Evolutionary conservation across 2,113 vertebrate genomes (phyloP).

Genomic region (Damaliscus lunatus): DNA sequence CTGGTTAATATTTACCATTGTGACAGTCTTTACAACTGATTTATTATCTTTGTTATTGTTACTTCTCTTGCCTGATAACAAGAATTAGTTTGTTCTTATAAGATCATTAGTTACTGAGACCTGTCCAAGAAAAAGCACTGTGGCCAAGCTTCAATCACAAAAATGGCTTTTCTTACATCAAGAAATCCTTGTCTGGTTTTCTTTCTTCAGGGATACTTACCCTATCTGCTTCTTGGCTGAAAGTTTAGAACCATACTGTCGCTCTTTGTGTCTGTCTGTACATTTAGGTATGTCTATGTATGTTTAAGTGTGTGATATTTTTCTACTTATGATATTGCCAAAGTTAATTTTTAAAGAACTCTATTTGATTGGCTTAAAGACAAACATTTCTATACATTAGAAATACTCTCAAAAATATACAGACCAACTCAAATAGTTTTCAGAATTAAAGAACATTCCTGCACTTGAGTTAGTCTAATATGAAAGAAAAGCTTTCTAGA

Average conservation of each 20-base stretch:
- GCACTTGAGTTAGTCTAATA: neutral
- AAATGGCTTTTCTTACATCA: neutral
- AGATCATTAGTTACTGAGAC: neutral
- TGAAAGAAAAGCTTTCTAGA: neutral
- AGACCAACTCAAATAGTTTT: neutral
- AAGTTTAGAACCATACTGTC: neutral
- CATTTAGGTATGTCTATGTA: neutral
- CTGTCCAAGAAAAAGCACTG: neutral
- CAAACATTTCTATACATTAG: neutral
- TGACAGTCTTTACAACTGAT: neutral
- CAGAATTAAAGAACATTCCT: neutral
- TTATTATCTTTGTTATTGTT: neutral
- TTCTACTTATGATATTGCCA: neutral
- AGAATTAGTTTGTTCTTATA: neutral
- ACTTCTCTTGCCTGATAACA: neutral
- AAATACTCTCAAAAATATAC: neutral
- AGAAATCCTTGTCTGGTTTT: neutral
- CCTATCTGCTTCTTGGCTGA: neutral
- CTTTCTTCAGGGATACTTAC: neutral
- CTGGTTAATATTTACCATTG: neutral
- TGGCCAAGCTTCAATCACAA: neutral
- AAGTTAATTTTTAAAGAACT: neutral
- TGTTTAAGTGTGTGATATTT: neutral
- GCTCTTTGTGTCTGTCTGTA: neutral
- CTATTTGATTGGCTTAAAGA: neutral